Evolutionary conservation across 1,140 invertebrate species (phyloP).

Genomic region (Drosophila nikananu): DNA sequence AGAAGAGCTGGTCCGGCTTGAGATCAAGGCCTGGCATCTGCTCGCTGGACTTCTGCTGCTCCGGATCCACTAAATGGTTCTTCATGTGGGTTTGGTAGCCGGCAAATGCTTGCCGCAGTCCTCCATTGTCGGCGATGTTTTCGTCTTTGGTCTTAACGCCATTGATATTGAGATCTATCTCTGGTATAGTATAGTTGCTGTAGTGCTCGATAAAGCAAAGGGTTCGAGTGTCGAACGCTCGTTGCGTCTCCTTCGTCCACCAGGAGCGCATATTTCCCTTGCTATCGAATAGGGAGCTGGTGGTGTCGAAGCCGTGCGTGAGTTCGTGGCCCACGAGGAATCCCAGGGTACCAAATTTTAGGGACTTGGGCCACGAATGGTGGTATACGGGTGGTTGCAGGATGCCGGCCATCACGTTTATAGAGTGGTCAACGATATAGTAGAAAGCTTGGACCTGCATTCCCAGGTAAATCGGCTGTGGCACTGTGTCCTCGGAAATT

Average conservation of each 20-base stretch:
- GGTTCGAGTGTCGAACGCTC: slow-evolving; percentile 85
- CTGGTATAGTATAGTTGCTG: slow-evolving; percentile 64
- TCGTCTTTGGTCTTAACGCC: slow-evolving; percentile 89
- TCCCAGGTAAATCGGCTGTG: slow-evolving; percentile 45
- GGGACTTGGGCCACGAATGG: slow-evolving; percentile 63
- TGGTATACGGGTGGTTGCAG: slow-evolving; percentile 97
- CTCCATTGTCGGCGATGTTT: slow-evolving; percentile 94
- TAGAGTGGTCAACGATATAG: slow-evolving; percentile 70
- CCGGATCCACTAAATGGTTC: slow-evolving; percentile 14
- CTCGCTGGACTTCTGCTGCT: slow-evolving; percentile 81
- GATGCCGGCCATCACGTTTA: slow-evolving; percentile 91
- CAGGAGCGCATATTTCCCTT: slow-evolving; percentile 44
- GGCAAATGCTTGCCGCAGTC: slow-evolving; percentile 94
- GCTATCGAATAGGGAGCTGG: slow-evolving; percentile 53
- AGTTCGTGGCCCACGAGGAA: slow-evolving; percentile 73
- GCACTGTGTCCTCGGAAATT: slow-evolving; percentile 54
- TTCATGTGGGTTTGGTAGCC: slow-evolving; percentile 88
- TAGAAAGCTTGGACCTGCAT: slow-evolving; percentile 71
- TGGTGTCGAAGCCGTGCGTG: slow-evolving; percentile 69
- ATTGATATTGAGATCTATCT: slow-evolving; percentile 86
- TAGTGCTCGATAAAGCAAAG: slow-evolving; percentile 92
- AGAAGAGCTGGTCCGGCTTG: slow-evolving; percentile 95
- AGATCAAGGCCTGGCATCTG: slow-evolving; percentile 92
- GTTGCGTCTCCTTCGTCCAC: slow-evolving; percentile 72
- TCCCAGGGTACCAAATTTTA: slow-evolving; percentile 76